Base-by-base conservation (phyloP, 53 echinoderm and acorn worm genomes). In the Patiria pectinifera region DNA sequence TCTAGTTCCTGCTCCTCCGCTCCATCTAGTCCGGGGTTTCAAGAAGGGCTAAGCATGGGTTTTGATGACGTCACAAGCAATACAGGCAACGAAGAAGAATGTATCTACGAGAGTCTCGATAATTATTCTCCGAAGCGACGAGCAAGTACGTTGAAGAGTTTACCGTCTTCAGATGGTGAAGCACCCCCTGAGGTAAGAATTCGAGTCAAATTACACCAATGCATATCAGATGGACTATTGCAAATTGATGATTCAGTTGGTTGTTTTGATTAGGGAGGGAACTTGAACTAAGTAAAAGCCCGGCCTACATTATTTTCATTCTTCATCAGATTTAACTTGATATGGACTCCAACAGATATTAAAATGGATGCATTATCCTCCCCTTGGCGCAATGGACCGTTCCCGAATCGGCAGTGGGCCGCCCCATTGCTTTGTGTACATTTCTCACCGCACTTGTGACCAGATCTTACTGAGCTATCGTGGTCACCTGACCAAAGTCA, bases 1-100 rank as follows among this genome's bases (percentile, higher is more conserved):
- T 90, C 81, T 35, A 90, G 90, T 23, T 90, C 90, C 1, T 90
- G 90, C 16, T 90, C 90, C n/a, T 90, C 90, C 18, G 90, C 48
- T 45, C 90, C 90, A 13, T 90, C 90, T 12, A 90, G 90, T 69
- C 90, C 90, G 11, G 90, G 90, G 12, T 90, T 90, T 19, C 90
- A 90, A n/a, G 90, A 90, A 4, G 79, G 78, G 7, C 11, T 43
- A 3, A 62, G 43, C 21, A 19, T 63, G 6, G 80, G 69, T 45
- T 90, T 80, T 46, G 77, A 81, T 22, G 63, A 90, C 3, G 81
- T 69, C 48, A 47, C 69, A 19, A 46, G 19, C 44, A 81, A 19
- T 79, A 81, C 21, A 7, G 69, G 23, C 11, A 24, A 49, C 21
- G 90, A 90, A 12, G 61, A 66, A 62, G 90, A 90, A 4, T 15